Evolutionary conservation across 1,140 invertebrate species (phyloP), one percentile per base, ranked within the genome.

Genomic region (Acarapis woodi): DNA sequence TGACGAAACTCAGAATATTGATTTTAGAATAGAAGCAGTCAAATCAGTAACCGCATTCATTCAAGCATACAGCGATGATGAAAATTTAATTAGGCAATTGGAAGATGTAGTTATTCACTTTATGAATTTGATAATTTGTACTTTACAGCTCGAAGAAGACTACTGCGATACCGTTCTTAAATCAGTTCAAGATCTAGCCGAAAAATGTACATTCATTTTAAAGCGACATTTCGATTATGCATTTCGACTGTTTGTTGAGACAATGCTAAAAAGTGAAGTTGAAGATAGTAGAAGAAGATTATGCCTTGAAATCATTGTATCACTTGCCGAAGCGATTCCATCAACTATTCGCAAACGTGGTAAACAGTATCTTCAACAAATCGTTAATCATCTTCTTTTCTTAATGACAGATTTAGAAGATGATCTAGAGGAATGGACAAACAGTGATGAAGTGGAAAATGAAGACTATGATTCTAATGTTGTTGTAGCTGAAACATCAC

Each of bases 341-440:
- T 75, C 79, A 2, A 90, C 90, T 74, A 71, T 99, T 12, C 67
- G 87, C 14, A 96, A 93, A 57, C 66, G 73, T 47, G 59, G 71
- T 10, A 37, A 63, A 3, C 73, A 73, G 50, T 80, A 80, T 44
- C 67, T 94, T 37, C 62, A 66, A 24, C 53, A 49, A 16, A 14
- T 48, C 18, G 32, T 44, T 49, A 42, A 75, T 1, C 60, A 80
- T 37, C 66, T 90, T 37, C 57, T 97, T 30, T 68, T 73, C 50
- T 77, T 96, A 71, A 96, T 97, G 88, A 80, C 85, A 9, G 83
- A 96, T 49, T 56, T 97, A 28, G 87, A 94, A 21, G 85, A 96
- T 16, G 78, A 88, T 44, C 64, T 70, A 21, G n/a, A n/a, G n/a
- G 70, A 78, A 24, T 88, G 83, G 78, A 62, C 71, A 5, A 53